Conservation (phyloP, 2,888 invertebrate species). For the Dasysyrphus albostriatus region DNA sequence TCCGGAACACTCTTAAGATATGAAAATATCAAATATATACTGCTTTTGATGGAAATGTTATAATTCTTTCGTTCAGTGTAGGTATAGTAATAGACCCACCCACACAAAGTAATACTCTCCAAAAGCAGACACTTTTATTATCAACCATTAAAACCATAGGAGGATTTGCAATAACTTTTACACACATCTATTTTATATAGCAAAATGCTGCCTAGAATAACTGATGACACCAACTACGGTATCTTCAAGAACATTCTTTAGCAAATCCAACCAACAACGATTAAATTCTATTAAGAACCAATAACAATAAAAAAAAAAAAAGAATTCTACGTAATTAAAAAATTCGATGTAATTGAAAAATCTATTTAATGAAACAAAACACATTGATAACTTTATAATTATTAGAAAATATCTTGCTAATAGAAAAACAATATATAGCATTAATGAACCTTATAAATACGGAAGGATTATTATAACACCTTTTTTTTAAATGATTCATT, state of each 20-base stretch:
- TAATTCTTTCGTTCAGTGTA: neutral
- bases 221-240: slow-evolving; percentile 57
- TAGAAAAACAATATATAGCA: slow-evolving; percentile 1
- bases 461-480: slow-evolving; percentile 39
- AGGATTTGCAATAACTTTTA: slow-evolving; percentile 42
- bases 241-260: slow-evolving; percentile 25
- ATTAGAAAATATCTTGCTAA: slow-evolving; percentile 1
- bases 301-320: neutral
- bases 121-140: slow-evolving; percentile 48
- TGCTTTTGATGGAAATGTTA: neutral
- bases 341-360: slow-evolving; percentile 51
- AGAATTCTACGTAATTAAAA: slow-evolving; percentile 45
- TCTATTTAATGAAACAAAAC: slow-evolving; percentile 7
- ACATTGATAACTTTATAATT: slow-evolving; percentile 17
- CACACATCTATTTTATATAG: neutral
- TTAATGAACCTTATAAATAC: neutral
- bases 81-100: slow-evolving; percentile 18
- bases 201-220: slow-evolving; percentile 51
- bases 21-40: too few species aligned
- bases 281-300: slow-evolving; percentile 36
- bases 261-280: slow-evolving; percentile 12
- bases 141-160: slow-evolving; percentile 39
- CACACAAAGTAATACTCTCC: slow-evolving; percentile 16
- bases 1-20: too few species aligned
- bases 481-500: slow-evolving; percentile 36